Percentiles rank a stretch among this genome's conserved stretches.
Conservation (phyloP, 2,888 invertebrate genomes). For the Lepas anatifera region DNA sequence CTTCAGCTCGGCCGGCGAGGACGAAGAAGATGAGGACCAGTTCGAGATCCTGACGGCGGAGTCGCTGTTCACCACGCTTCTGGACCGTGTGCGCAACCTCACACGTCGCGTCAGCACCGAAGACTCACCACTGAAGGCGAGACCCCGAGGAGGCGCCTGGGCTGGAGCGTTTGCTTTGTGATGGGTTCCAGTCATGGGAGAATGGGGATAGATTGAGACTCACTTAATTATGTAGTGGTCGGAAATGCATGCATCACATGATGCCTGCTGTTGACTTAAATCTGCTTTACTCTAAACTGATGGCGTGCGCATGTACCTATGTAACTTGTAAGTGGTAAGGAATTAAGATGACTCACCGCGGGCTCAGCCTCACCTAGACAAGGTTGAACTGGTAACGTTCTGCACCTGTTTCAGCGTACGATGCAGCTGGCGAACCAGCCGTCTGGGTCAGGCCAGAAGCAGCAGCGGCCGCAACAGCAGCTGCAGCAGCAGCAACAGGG, state of each 20-base stretch:
- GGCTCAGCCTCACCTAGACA: no score
- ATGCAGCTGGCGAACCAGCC: background rate
- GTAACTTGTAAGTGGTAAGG: no score
- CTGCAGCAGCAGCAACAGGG: background rate
- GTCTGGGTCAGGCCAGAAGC: background rate
- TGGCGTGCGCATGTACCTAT: no score
- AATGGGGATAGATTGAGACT: no score
- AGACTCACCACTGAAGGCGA: background rate
- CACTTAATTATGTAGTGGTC: no score
- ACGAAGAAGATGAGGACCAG: slow-evolving; percentile 56
- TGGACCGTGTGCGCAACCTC: slow-evolving; percentile 51
- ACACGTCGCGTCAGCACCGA: background rate
- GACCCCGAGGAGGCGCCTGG: background rate
- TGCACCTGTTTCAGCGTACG: background rate
- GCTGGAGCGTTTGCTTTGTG: no score
- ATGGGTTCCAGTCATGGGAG: no score
- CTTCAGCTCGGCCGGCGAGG: slow-evolving; percentile 67
- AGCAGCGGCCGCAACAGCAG: background rate
- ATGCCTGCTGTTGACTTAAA: no score
- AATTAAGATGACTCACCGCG: no score
- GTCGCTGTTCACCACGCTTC: slow-evolving; percentile 72
- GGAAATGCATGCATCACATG: no score
- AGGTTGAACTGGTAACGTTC: no score
- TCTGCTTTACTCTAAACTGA: no score
- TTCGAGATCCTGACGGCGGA: slow-evolving; percentile 85